Evolutionary conservation across 2,888 invertebrate genomes (phyloP).

Genomic region (Drosophila pegasa): DNA sequence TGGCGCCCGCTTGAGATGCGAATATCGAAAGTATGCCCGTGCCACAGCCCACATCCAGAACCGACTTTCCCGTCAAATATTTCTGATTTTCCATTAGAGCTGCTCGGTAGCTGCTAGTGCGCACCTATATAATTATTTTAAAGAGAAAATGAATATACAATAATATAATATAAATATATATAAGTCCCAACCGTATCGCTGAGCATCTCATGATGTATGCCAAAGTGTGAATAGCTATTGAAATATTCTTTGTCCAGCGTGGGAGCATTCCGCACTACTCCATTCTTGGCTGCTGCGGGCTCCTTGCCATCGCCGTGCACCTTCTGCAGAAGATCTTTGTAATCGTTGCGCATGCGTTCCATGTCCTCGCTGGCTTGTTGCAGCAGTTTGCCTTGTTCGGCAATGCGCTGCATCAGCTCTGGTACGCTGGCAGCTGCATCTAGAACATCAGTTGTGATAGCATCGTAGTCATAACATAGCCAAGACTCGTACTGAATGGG

Average conservation of each 20-base stretch:
- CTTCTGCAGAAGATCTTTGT: constrained; percentile 71
- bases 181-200: constrained; percentile 88
- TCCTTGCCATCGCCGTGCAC: constrained; percentile 42
- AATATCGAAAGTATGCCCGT: constrained; percentile 99
- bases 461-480: constrained; percentile 89
- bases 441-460: constrained; percentile 47
- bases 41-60: constrained; percentile 98
- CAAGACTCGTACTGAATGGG: constrained; percentile 92
- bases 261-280: constrained; percentile 69
- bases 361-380: constrained; percentile 86
- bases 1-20: constrained; percentile 96
- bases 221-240: constrained; percentile 94
- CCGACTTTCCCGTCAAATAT: constrained; percentile 89
- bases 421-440: constrained; percentile 21
- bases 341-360: constrained; percentile 78
- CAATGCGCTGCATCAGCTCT: constrained; percentile 85
- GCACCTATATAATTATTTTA: constrained; percentile 83
- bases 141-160: not conserved
- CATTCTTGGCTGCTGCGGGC: constrained; percentile 51
- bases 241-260: constrained; percentile 90
- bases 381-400: constrained; percentile 87
- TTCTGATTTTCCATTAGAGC: constrained; percentile 91
- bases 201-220: constrained; percentile 97
- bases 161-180: not conserved
- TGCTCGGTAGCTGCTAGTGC: constrained; percentile 94